Evolutionary conservation across 2,797 vertebrate species (phyloP), one percentile per base, ranked within the genome.

Genomic region (Protonibea diacanthus): DNA sequence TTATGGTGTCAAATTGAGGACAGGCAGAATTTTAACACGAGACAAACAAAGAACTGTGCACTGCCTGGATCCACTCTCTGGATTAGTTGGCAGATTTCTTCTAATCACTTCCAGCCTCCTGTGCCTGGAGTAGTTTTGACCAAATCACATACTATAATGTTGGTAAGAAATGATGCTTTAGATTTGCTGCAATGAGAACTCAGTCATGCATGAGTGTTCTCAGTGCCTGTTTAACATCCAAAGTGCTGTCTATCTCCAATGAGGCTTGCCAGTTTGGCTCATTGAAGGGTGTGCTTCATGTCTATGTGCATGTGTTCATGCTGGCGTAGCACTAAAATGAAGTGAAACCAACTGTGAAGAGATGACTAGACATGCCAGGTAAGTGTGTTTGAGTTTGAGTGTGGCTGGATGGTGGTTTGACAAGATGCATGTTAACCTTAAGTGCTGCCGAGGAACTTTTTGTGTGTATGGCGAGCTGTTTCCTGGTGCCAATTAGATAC

Each of bases 321-420:
- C 76, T 77, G 77, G 60, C 59, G 33, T 44, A 74, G 71, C 74
- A 67, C 61, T 71, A 74, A 87, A 84, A 76, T 65, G 62, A 78
- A 86, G 74, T 71, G 70, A 84, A 79, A 85, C 84, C 72, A 76
- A 76, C 85, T 87, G 81, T 86, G 80, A 88, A 82, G 78, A 67
- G 67, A 81, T 62, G 84, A 75, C 73, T 29, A 51, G 58, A 47
- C 49, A 51, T 74, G 83, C 71, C 76, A 80, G 71, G 60, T 70
- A 42, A 61, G 69, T 56, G 51, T 66, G 76, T 78, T 33, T 48
- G 29, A 65, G 66, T 60, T 21, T 51, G 40, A 64, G 65, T 64
- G 60, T 58, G 49, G 51, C 25, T 66, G 63, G 52, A 47, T 53
- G 58, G 5, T 56, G 44, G 52, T 71, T 79, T 72, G 44, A 87